Percentiles rank a stretch among this genome's conserved stretches.
These are phyloP conservation scores for Eulemur rufifrons DNA, from an alignment of 2,113 vertebrate genomes.

Conservation along the genomic window DNA sequence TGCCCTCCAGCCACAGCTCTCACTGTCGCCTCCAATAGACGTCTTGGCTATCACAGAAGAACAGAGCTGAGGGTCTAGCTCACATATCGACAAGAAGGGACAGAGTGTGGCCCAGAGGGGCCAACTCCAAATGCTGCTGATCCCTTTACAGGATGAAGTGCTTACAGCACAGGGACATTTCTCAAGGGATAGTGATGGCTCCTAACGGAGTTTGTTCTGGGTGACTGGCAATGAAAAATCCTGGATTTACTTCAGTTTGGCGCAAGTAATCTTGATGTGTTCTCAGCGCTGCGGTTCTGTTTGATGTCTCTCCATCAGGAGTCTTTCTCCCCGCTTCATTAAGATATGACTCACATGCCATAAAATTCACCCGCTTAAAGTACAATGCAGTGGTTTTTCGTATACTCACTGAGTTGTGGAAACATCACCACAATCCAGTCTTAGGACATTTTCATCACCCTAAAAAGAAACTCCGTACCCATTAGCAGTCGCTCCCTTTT, in stretches of 20 bases:
- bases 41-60: neutral
- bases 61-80: neutral
- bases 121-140: neutral
- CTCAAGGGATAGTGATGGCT: neutral
- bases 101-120: neutral
- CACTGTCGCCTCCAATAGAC: neutral
- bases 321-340: neutral
- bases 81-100: neutral
- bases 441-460: neutral
- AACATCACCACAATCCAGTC: neutral
- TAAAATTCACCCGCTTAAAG: neutral
- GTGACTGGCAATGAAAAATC: constrained; percentile 46
- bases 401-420: neutral
- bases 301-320: constrained; percentile 56
- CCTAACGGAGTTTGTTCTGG: constrained; percentile 54
- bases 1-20: neutral
- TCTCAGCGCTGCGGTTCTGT: neutral
- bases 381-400: neutral
- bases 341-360: neutral
- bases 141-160: neutral
- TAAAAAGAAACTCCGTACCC: neutral
- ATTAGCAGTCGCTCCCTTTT: neutral
- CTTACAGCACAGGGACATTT: neutral
- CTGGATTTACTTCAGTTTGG: constrained; percentile 38
- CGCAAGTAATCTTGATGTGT: neutral